Conservation (phyloP, 1,140 invertebrate genomes). For the Lasioglossum albipes region DNA sequence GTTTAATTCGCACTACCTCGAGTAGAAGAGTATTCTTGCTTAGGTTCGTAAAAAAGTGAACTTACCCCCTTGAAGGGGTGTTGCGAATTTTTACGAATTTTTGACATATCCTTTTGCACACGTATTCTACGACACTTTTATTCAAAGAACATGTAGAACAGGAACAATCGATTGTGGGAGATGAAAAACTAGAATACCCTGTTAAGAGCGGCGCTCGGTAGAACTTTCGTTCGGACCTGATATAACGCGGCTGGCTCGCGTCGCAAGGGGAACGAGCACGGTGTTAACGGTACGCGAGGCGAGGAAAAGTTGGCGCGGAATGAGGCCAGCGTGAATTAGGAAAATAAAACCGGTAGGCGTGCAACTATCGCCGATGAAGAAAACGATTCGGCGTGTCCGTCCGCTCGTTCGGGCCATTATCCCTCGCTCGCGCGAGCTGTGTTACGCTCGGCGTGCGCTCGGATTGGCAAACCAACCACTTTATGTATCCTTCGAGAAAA, state of each 20-base stretch:
- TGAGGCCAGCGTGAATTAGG: slow-evolving; percentile 42
- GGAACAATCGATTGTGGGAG: too few species aligned
- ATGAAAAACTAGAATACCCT: too few species aligned
- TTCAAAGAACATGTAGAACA: too few species aligned
- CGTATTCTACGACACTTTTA: too few species aligned
- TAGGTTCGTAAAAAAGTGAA: too few species aligned
- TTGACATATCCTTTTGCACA: too few species aligned
- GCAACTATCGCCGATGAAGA: slow-evolving; percentile 22
- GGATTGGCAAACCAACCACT: slow-evolving; percentile 12
- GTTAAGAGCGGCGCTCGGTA: too few species aligned
- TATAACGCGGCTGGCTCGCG: neutral
- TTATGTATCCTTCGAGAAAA: slow-evolving; percentile 7
- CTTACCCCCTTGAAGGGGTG: too few species aligned
- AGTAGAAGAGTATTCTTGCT: too few species aligned
- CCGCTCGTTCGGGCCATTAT: slow-evolving; percentile 28
- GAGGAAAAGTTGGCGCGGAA: slow-evolving; percentile 24
- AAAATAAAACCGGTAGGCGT: slow-evolving; percentile 27
- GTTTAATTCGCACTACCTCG: neutral
- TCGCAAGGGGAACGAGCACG: slow-evolving; percentile 11
- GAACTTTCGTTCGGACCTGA: slow-evolving; percentile 36
- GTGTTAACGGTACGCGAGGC: slow-evolving; percentile 37
- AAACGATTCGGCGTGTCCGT: neutral
- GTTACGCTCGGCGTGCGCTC: slow-evolving; percentile 31
- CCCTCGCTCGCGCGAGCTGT: slow-evolving; percentile 7
- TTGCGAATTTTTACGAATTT: too few species aligned